Conservation (phyloP, 2,888 invertebrate species). For the Glyphotaelius pellucidus region DNA sequence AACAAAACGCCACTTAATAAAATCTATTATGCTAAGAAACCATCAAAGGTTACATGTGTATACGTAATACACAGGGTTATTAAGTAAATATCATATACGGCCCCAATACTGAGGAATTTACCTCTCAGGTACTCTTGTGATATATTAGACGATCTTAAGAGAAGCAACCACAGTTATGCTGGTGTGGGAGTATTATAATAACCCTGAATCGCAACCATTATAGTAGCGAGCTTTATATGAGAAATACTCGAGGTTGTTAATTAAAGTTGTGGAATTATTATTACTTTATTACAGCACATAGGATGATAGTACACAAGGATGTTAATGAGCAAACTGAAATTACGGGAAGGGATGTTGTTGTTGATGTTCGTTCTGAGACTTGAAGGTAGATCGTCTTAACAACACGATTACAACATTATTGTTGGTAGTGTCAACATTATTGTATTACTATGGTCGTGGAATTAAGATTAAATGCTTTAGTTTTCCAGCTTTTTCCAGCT, state of each 20-base stretch:
- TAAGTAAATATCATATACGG: not conserved
- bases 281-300: conserved; percentile 28
- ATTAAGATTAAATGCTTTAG: not conserved
- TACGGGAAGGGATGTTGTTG: not conserved
- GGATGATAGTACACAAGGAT: not conserved
- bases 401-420: not conserved
- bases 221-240: conserved; percentile 4
- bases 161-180: not conserved
- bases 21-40: conserved; percentile 4
- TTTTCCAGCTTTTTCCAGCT: no score
- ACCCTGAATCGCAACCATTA: conserved; percentile 20
- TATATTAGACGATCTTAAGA: not conserved
- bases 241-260: conserved; percentile 25
- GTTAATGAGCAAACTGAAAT: conserved; percentile 41
- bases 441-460: not conserved
- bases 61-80: not conserved
- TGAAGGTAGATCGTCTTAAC: not conserved
- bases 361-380: not conserved
- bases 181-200: conserved; percentile 2
- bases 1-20: not conserved
- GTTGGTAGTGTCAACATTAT: not conserved
- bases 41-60: not conserved
- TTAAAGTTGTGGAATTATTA: conserved; percentile 34
- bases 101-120: conserved; percentile 5
- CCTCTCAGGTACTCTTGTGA: conserved; percentile 5